Conservation (phyloP, 2,113 vertebrate genomes). For the Dipodomys ordii region DNA sequence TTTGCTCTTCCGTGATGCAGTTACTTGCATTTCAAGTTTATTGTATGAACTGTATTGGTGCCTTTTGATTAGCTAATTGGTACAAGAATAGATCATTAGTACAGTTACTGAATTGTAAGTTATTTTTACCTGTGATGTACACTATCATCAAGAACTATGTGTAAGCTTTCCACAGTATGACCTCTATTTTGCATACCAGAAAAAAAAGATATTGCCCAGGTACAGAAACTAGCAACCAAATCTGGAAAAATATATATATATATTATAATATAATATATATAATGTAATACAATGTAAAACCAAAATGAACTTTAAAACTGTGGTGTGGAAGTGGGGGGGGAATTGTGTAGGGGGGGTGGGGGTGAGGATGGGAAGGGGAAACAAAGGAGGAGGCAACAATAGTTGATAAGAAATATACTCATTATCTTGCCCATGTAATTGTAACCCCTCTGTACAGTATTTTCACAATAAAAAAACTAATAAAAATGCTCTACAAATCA, state of each 20-base stretch:
- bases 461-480: too few relatives aligned
- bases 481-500: background rate
- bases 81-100: background rate
- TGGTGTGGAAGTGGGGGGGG: too few relatives aligned
- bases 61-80: slow-evolving; percentile 26
- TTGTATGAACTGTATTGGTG: slow-evolving; percentile 44
- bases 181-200: background rate
- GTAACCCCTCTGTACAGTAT: too few relatives aligned
- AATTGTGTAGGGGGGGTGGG: too few relatives aligned
- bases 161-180: too few relatives aligned
- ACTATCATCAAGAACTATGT: background rate
- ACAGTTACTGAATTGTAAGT: too few relatives aligned
- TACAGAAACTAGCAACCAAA: background rate
- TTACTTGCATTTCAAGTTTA: background rate
- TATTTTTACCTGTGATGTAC: background rate
- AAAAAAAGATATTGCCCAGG: background rate
- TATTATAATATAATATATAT: too few relatives aligned
- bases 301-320: background rate
- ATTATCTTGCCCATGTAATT: too few relatives aligned
- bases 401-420: too few relatives aligned
- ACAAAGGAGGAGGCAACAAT: too few relatives aligned
- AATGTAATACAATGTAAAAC: slow-evolving; percentile 1
- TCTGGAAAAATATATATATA: too few relatives aligned
- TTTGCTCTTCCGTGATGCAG: background rate
- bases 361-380: too few relatives aligned